Percentiles rank a stretch among this genome's conserved stretches.
Conservation (phyloP, 2,113 vertebrate species). For the Catharus bicknelli region DNA sequence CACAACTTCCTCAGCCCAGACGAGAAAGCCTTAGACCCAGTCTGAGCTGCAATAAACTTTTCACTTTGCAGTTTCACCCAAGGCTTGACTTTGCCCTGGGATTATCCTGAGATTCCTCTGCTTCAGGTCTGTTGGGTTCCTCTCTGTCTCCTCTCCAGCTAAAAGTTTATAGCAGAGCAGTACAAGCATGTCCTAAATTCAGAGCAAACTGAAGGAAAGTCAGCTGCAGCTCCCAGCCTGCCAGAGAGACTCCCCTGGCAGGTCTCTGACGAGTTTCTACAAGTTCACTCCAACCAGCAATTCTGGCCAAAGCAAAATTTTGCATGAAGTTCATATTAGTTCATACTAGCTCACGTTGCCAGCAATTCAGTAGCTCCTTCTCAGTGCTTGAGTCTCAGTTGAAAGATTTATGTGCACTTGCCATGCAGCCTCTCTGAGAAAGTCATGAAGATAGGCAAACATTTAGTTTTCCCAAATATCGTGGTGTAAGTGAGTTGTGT, state of each 20-base stretch:
- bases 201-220: not conserved
- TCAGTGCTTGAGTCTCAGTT: not conserved
- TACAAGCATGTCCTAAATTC: not conserved
- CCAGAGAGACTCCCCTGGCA: slow-evolving; percentile 25
- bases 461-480: not conserved
- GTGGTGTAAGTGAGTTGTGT: not conserved
- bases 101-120: not conserved
- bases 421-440: not conserved
- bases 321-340: slow-evolving; percentile 43
- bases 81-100: not conserved
- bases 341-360: slow-evolving; percentile 11
- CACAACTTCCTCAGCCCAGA: not conserved
- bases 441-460: not conserved
- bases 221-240: slow-evolving; percentile 2
- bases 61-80: not conserved
- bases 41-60: not conserved
- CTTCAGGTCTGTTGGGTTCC: not conserved
- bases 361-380: slow-evolving; percentile 34
- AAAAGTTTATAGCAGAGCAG: not conserved
- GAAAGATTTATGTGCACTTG: not conserved
- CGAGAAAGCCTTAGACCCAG: not conserved
- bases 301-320: not conserved
- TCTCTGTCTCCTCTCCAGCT: not conserved
- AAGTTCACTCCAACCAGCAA: not conserved
- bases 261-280: not conserved